Evolutionary conservation across 2,797 vertebrate species (phyloP).

Genomic region (Orientallactaga sibirica): DNA sequence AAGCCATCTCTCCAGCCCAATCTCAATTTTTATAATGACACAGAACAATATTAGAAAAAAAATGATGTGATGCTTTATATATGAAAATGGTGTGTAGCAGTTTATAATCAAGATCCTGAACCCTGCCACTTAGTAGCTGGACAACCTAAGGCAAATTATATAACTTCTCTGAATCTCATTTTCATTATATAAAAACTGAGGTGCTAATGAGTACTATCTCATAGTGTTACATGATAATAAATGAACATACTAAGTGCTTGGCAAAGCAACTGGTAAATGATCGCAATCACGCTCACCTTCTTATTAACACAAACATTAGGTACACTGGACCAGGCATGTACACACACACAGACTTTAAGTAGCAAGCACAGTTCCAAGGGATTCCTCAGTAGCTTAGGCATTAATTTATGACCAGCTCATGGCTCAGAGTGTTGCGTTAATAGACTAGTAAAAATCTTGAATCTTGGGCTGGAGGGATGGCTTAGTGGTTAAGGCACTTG

Average conservation of each 20-base stretch:
- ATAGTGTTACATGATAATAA: neutral
- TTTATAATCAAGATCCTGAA: slow-evolving; percentile 16
- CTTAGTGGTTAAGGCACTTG: too few relatives aligned
- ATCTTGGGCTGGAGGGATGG: too few relatives aligned
- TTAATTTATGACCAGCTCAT: slow-evolving; percentile 5
- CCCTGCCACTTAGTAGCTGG: neutral
- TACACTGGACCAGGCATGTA: neutral
- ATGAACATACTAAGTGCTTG: neutral
- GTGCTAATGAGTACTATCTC: slow-evolving; percentile 3
- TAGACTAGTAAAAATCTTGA: neutral
- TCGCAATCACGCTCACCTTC: neutral
- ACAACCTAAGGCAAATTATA: neutral
- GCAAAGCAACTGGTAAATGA: neutral
- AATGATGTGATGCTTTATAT: neutral
- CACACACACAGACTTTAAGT: neutral
- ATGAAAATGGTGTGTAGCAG: neutral
- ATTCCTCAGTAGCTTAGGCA: neutral
- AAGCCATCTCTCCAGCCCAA: too few relatives aligned
- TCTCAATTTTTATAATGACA: slow-evolving; percentile 21
- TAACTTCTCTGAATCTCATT: slow-evolving; percentile 43
- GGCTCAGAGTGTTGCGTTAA: slow-evolving; percentile 27
- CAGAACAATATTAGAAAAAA: slow-evolving; percentile 33
- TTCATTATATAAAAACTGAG: slow-evolving; percentile 30
- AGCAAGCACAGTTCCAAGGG: neutral
- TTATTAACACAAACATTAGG: slow-evolving; percentile 33